Percentiles rank a stretch among this genome's conserved stretches.
Evolutionary conservation across 2,888 invertebrate genomes (phyloP).

Genomic region (Athrips mouffetella): DNA sequence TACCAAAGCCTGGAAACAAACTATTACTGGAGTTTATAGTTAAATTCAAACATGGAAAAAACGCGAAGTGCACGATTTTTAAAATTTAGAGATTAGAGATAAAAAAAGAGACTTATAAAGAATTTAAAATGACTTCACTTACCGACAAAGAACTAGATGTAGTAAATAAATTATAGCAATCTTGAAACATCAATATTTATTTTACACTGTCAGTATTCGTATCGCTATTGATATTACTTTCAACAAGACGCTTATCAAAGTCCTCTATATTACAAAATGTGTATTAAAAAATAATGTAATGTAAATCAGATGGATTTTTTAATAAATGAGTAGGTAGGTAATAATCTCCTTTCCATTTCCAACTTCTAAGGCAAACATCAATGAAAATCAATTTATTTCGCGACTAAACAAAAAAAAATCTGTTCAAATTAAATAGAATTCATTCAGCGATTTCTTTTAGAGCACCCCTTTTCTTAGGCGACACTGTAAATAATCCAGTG

Average conservation of each 20-base stretch:
- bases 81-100: too few relatives aligned
- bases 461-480: conserved; percentile 48
- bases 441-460: conserved; percentile 60
- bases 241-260: neutral
- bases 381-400: conserved; percentile 34
- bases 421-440: conserved; percentile 58
- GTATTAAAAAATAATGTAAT: neutral
- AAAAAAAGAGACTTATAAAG: too few relatives aligned
- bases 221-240: neutral
- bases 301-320: neutral
- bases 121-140: too few relatives aligned
- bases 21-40: too few relatives aligned
- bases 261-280: too few relatives aligned
- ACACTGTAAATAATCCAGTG: conserved; percentile 56
- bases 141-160: too few relatives aligned
- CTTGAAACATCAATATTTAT: conserved; percentile 18
- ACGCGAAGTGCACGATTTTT: too few relatives aligned
- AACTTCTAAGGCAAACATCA: conserved; percentile 32
- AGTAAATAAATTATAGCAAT: too few relatives aligned
- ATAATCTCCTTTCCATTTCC: neutral
- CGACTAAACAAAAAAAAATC: conserved; percentile 40
- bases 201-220: neutral
- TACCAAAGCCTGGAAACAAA: too few relatives aligned
- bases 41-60: too few relatives aligned
- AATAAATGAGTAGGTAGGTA: neutral